Conservation (phyloP, 2,113 vertebrate species). For the Ranitomeya variabilis region DNA sequence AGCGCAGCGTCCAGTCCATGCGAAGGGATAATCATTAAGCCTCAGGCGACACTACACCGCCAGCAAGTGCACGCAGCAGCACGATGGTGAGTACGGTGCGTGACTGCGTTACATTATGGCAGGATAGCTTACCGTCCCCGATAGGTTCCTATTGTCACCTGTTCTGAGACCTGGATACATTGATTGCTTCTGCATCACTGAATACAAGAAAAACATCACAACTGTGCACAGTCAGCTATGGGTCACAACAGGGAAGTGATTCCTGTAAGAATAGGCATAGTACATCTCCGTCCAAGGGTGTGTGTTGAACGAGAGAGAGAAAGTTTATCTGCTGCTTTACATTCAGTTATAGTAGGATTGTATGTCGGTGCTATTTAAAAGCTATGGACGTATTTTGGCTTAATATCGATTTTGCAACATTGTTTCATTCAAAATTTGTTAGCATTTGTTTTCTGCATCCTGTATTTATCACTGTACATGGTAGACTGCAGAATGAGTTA, state of each 20-base stretch:
- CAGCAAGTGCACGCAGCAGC: not conserved
- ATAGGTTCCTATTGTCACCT: too few relatives aligned
- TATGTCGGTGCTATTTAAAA: not conserved
- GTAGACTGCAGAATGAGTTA: too few relatives aligned
- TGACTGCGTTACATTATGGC: not conserved
- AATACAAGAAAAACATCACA: too few relatives aligned
- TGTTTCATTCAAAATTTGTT: too few relatives aligned
- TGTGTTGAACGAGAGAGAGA: not conserved
- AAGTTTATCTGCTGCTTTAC: not conserved
- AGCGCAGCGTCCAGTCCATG: conserved; percentile 26
- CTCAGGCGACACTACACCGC: not conserved
- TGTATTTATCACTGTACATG: too few relatives aligned
- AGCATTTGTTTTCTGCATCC: too few relatives aligned
- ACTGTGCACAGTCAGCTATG: too few relatives aligned
- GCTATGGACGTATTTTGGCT: too few relatives aligned
- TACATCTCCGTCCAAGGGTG: not conserved
- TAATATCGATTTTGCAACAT: too few relatives aligned
- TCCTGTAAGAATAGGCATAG: not conserved
- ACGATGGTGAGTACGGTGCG: conserved; percentile 63
- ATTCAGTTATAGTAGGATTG: not conserved
- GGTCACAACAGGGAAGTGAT: not conserved
- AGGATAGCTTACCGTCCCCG: not conserved
- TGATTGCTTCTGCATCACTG: too few relatives aligned
- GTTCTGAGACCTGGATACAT: too few relatives aligned
- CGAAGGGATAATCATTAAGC: conserved; percentile 41